Conservation (phyloP, 2,113 vertebrate species). For the Callipepla squamata region DNA sequence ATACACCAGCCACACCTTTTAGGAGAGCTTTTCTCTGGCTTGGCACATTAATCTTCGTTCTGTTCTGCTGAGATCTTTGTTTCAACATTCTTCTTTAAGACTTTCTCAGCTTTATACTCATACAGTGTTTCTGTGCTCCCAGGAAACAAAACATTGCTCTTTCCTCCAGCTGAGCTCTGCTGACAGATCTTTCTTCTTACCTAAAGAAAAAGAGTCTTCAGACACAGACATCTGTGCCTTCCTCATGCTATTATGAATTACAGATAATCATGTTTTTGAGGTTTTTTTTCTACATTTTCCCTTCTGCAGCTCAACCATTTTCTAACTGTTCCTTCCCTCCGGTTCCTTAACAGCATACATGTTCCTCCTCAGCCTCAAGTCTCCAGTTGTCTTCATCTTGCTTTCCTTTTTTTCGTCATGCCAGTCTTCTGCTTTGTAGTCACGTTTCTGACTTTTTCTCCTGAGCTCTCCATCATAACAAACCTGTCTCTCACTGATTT, state of each 20-base stretch:
- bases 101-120: not conserved
- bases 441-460: not conserved
- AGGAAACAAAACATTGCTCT: not conserved
- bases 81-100: not conserved
- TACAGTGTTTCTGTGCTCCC: not conserved
- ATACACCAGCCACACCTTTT: not conserved
- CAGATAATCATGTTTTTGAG: not conserved
- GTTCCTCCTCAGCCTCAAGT: not conserved
- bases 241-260: accelerated
- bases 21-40: not conserved
- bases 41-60: not conserved
- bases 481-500: conserved; percentile 3
- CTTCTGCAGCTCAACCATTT: not conserved
- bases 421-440: not conserved
- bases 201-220: not conserved
- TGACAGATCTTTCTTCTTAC: not conserved
- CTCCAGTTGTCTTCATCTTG: not conserved
- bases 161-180: not conserved
- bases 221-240: not conserved
- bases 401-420: not conserved
- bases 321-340: not conserved
- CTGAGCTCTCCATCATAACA: not conserved
- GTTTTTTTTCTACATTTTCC: not conserved
- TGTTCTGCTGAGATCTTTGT: not conserved
- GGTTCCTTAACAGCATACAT: not conserved